Evolutionary conservation across 2,113 vertebrate genomes (phyloP).

Genomic region (Platysternon megacephalum): DNA sequence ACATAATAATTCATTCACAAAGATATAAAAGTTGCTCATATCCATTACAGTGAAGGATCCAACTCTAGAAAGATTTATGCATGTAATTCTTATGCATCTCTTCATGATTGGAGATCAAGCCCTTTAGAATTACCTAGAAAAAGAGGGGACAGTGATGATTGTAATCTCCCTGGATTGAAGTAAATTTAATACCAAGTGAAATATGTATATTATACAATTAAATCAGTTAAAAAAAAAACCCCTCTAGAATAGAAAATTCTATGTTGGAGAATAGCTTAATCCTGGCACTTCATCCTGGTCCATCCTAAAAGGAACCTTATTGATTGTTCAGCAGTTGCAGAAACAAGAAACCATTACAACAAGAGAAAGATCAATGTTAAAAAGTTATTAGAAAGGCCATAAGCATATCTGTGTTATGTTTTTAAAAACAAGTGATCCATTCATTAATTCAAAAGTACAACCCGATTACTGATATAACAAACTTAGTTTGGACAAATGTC

Average conservation of each 20-base stretch:
- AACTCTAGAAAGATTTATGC: background rate
- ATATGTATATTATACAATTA: conserved; percentile 45
- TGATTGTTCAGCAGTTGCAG: conserved; percentile 48
- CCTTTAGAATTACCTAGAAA: background rate
- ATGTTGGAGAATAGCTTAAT: conserved; percentile 26
- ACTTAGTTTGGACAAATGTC: conserved; percentile 65
- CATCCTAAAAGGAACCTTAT: conserved; percentile 58
- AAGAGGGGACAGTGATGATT: background rate
- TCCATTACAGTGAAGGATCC: background rate
- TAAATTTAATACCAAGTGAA: conserved; percentile 46
- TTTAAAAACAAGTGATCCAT: conserved; percentile 75
- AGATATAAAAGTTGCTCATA: background rate
- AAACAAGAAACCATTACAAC: conserved; percentile 67
- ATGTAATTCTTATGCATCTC: background rate
- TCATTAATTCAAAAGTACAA: conserved; percentile 77
- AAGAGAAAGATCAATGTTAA: conserved; percentile 73
- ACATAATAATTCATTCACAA: conserved; percentile 1
- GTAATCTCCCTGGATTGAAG: conserved; percentile 6
- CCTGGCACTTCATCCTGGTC: conserved; percentile 43
- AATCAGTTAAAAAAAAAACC: conserved; percentile 31
- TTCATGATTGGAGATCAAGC: conserved; percentile 2
- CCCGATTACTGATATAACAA: conserved; percentile 62
- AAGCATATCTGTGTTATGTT: conserved; percentile 65
- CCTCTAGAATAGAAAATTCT: conserved; percentile 51
- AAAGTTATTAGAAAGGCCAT: conserved; percentile 72